These are phyloP conservation scores for Bolborhynchus lineola DNA, from an alignment of 2,113 vertebrate genomes.

Conservation along the genomic window DNA sequence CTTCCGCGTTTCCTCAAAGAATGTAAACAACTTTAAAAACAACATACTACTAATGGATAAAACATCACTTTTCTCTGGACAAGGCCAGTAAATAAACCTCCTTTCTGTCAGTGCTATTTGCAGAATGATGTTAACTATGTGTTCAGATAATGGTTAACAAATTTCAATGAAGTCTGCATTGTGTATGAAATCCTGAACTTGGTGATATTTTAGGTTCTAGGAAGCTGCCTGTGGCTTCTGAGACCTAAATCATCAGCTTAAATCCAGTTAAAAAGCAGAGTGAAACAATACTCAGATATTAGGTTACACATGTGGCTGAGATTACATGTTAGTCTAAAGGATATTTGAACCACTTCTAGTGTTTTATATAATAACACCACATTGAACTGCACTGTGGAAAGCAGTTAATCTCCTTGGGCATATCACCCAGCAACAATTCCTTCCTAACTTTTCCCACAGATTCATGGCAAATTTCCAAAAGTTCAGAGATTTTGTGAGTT, in stretches of 20 bases:
- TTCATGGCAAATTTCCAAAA: constrained; percentile 26
- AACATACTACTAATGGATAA: constrained; percentile 48
- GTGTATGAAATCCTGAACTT: not conserved
- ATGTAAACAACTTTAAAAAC: constrained; percentile 52
- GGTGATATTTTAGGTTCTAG: not conserved
- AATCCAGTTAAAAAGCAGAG: constrained; percentile 31
- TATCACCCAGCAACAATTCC: constrained; percentile 53
- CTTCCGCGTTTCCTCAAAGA: constrained; percentile 13
- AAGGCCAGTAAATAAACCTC: not conserved
- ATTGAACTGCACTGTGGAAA: constrained; percentile 39
- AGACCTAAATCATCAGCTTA: constrained; percentile 15
- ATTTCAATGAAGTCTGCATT: not conserved
- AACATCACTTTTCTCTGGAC: constrained; percentile 26
- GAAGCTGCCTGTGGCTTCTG: constrained; percentile 35
- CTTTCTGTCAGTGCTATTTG: not conserved
- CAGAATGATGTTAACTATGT: not conserved
- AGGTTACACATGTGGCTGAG: constrained; percentile 56
- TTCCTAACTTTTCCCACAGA: constrained; percentile 65
- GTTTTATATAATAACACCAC: constrained; percentile 66
- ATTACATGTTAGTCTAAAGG: constrained; percentile 41
- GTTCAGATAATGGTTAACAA: not conserved
- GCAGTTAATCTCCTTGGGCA: constrained; percentile 55
- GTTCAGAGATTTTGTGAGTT: not conserved
- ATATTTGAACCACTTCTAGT: constrained; percentile 42
- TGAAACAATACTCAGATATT: constrained; percentile 67